Evolutionary conservation across 2,888 invertebrate genomes (phyloP).

Genomic region (Sarcophaga carnaria): DNA sequence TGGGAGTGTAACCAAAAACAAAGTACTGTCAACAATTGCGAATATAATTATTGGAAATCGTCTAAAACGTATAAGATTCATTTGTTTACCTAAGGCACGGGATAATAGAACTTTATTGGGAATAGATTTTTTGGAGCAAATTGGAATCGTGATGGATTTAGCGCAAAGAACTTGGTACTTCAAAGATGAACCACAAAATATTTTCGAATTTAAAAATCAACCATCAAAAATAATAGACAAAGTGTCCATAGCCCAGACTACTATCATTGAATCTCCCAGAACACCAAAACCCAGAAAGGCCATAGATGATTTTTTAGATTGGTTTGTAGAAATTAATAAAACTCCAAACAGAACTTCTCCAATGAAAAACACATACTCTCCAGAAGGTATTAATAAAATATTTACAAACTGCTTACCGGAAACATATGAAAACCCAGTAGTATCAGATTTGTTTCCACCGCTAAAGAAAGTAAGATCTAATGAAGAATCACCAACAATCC

Average conservation of each 20-base stretch:
- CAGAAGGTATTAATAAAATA: not conserved
- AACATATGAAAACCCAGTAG: slow-evolving; percentile 8
- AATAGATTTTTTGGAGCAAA: slow-evolving; percentile 49
- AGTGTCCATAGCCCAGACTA: not conserved
- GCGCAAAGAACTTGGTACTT: slow-evolving; percentile 15
- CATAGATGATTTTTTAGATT: no score
- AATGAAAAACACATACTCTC: not conserved
- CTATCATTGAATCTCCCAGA: not conserved
- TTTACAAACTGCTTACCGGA: not conserved
- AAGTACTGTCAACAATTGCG: no score
- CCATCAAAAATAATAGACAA: not conserved
- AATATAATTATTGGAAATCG: slow-evolving; percentile 59
- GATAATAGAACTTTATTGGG: slow-evolving; percentile 45
- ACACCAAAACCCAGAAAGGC: not conserved
- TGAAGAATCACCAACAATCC: no score
- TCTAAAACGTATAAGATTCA: slow-evolving; percentile 67
- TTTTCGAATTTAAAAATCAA: slow-evolving; percentile 35
- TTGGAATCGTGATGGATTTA: slow-evolving; percentile 47
- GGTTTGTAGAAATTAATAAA: no score
- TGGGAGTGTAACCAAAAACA: slow-evolving; percentile 19
- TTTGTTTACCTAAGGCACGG: slow-evolving; percentile 50
- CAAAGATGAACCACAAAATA: slow-evolving; percentile 61
- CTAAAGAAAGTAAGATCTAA: no score
- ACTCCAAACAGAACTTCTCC: not conserved
- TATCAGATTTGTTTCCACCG: no score